Evolutionary conservation across 2,113 vertebrate species (phyloP), one percentile per base, ranked within the genome.

Genomic region (Chloroceryle aenea): DNA sequence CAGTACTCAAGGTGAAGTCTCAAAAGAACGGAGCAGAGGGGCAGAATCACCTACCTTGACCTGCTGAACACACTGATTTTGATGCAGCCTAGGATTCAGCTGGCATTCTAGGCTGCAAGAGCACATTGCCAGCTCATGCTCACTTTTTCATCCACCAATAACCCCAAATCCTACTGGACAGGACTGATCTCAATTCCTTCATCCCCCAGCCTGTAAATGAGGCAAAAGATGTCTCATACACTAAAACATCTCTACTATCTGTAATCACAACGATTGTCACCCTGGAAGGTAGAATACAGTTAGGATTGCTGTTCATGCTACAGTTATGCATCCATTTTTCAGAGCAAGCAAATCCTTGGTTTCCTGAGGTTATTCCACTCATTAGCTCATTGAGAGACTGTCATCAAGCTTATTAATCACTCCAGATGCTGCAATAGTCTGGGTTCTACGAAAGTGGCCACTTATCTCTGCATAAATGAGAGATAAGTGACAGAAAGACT

Each of bases 1-100:
- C 38, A 74, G 32, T 4, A 7, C 20, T 84, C 1, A 7, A 63
- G 9, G 26, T 34, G 38, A 9, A 25, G 25, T 84, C 67, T 43
- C 36, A 62, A 1, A 1, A 25, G 29, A 42, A 26, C 26, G 27
- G 52, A 53, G 50, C 0, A 40, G 15, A 63, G 23, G 7, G 20
- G 14, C 7, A 80, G 14, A 71, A 85, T 22, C 10, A 5, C 5
- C 4, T 71, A 19, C 9, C 23, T 66, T 0, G 0, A 10, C 12
- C 40, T 43, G 5, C 20, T 61, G 34, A 5, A 23, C 34, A 27
- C 2, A 2, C 4, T 43, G 4, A 17, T 53, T 85, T 81, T 50
- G 19, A 45, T 53, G 55, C 34, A 48, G 19, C 6, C 26, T 14
- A 32, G 27, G 12, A 40, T 19, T 10, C 3, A 2, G 8, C 2